These are phyloP conservation scores for Tholera decimalis DNA, from an alignment of 2,888 invertebrate species.

Conservation along the genomic window DNA sequence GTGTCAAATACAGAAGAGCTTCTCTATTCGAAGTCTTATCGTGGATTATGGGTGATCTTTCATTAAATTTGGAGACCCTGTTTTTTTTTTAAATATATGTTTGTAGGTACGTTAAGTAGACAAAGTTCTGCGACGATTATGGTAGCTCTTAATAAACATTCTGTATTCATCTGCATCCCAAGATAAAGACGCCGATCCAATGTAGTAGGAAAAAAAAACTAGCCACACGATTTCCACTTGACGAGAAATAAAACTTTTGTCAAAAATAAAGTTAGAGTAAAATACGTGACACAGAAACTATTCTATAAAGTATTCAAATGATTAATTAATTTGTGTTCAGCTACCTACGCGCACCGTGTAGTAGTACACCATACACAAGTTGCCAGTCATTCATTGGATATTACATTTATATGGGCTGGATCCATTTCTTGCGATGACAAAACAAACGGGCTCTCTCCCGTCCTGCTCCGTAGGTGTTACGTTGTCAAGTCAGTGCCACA, in stretches of 20 bases:
- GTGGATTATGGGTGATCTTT: neutral
- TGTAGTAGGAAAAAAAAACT: neutral
- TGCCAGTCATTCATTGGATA: no score
- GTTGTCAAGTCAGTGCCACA: no score
- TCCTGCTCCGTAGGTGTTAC: no score
- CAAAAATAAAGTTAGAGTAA: slow-evolving; percentile 9
- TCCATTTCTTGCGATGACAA: no score
- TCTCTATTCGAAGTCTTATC: no score
- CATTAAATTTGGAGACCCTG: neutral
- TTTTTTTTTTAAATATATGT: neutral
- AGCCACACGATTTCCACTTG: neutral
- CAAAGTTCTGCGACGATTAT: neutral
- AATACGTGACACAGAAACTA: neutral
- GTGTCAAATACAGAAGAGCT: no score
- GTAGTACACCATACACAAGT: no score
- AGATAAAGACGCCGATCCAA: no score
- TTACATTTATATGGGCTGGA: no score
- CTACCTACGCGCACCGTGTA: no score
- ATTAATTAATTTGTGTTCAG: no score
- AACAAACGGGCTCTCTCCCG: no score
- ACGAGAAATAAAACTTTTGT: slow-evolving; percentile 5
- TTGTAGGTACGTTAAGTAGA: neutral
- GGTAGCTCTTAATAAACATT: neutral
- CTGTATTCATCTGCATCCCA: neutral
- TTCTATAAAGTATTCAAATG: slow-evolving; percentile 6